phyloP scores from a whole-genome alignment of 2,888 invertebrate species.

The Formica aserva region DNA sequence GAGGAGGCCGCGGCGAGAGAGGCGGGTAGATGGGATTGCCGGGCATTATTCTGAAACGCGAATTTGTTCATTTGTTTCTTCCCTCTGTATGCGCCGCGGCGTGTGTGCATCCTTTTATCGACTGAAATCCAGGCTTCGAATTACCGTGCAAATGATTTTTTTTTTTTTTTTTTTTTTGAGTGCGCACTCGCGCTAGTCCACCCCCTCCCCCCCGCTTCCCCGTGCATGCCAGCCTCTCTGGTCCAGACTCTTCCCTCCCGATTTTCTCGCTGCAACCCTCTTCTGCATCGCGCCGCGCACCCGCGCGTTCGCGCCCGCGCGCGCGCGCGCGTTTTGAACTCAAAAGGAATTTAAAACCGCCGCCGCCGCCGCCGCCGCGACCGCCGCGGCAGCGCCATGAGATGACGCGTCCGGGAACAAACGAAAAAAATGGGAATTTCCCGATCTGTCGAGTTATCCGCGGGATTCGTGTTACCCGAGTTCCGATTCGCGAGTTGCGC shows the following conservation, averaged over 20 bases:
- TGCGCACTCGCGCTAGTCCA: constrained; percentile 69
- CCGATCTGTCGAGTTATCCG: constrained; percentile 69
- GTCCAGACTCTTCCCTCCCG: constrained; percentile 52
- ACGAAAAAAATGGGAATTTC: constrained; percentile 70
- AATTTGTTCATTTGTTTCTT: constrained; percentile 86
- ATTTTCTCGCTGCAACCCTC: constrained; percentile 59
- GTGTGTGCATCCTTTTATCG: constrained; percentile 86
- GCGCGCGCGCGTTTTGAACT: constrained; percentile 72
- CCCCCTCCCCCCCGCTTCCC: constrained; percentile 10
- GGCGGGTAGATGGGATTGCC: constrained; percentile 85
- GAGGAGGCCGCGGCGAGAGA: constrained; percentile 69
- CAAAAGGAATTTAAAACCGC: constrained; percentile 85
- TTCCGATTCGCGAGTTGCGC: constrained; percentile 66
- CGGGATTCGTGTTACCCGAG: constrained; percentile 78
- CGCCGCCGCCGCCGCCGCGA: constrained; percentile 49
- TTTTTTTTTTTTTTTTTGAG: constrained; percentile 79
- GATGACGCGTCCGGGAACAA: constrained; percentile 66
- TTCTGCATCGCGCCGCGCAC: constrained; percentile 56
- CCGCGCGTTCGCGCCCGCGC: constrained; percentile 51
- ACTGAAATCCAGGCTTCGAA: constrained; percentile 86
- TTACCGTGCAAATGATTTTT: constrained; percentile 86
- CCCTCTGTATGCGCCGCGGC: constrained; percentile 85
- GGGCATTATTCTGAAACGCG: constrained; percentile 86
- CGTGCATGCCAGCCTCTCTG: constrained; percentile 34
- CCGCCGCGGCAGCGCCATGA: constrained; percentile 57